A percentile compares a stretch with the other conserved stretches of the same genome.
phyloP scores from a whole-genome alignment of 2,797 vertebrate species.

The Cryptoprocta ferox region DNA sequence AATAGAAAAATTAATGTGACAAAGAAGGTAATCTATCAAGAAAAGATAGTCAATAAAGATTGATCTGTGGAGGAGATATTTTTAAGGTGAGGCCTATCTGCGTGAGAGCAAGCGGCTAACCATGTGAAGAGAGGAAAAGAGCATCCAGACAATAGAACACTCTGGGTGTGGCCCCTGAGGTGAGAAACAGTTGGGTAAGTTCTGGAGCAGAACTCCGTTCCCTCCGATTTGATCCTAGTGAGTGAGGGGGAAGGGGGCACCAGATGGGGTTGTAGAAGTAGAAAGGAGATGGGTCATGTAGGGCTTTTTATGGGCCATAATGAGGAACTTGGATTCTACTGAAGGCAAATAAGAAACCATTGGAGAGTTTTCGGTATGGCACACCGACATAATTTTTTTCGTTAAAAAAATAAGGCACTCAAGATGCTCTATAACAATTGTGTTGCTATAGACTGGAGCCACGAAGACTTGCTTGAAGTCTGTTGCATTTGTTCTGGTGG shows the following conservation, averaged over 20 bases:
- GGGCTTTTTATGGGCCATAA: not conserved
- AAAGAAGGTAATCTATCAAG: not conserved
- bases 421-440: not conserved
- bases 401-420: not conserved
- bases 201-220: not conserved
- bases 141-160: not conserved
- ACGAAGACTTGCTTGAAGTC: not conserved
- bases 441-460: not conserved
- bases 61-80: not conserved
- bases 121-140: not conserved
- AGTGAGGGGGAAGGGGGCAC: not conserved
- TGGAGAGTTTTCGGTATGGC: not conserved
- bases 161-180: not conserved
- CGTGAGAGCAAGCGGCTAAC: not conserved
- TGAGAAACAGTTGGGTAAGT: not conserved
- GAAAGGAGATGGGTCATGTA: not conserved
- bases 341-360: not conserved
- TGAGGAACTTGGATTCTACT: not conserved
- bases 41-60: not conserved
- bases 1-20: not conserved
- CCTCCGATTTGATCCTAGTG: not conserved
- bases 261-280: not conserved
- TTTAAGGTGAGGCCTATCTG: not conserved
- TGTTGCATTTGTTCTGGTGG: not conserved
- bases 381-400: not conserved